Conservation (phyloP, 2,113 vertebrate genomes). For the Setophaga coronata region DNA sequence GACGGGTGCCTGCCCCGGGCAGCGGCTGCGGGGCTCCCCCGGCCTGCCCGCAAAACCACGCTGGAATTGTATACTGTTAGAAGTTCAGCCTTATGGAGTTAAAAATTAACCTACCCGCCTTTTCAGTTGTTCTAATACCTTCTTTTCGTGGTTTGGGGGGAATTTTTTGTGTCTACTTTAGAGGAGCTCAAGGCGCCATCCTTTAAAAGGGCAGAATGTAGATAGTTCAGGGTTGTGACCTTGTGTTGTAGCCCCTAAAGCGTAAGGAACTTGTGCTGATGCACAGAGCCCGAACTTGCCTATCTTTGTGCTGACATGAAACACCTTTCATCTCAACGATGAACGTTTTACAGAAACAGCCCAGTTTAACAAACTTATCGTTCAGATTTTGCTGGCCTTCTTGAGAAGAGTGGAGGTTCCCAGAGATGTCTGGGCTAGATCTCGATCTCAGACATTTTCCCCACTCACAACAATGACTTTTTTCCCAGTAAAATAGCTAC, state of each 20-base stretch:
- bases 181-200: neutral
- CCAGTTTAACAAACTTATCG: fast-evolving
- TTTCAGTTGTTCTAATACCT: fast-evolving
- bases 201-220: neutral
- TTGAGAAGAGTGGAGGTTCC: neutral
- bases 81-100: neutral
- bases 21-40: neutral
- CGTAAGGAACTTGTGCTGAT: fast-evolving
- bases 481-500: neutral
- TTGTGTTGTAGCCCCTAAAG: neutral
- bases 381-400: neutral
- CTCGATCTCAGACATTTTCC: neutral
- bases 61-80: fast-evolving
- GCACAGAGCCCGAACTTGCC: neutral
- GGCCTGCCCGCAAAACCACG: neutral
- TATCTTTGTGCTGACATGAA: too few species aligned
- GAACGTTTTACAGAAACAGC: neutral
- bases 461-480: neutral
- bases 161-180: neutral
- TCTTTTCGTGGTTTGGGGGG: neutral
- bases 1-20: too few species aligned
- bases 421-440: neutral
- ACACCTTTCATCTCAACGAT: neutral
- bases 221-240: neutral
- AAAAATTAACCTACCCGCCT: neutral